phyloP scores from a whole-genome alignment of 2,888 invertebrate species.

The Saturnia japonica region DNA sequence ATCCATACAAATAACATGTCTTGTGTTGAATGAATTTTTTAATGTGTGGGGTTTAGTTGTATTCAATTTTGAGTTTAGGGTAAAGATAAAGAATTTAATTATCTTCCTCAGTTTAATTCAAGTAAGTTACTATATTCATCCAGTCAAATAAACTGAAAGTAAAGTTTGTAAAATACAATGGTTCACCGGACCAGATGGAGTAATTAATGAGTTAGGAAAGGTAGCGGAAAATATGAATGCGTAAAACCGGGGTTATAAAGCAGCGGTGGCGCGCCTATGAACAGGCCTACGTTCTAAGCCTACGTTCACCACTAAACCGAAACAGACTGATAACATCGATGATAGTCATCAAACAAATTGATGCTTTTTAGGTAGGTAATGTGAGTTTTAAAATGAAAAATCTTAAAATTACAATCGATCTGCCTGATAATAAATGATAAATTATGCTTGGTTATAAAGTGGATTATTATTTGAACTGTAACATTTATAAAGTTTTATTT shows the following conservation, averaged over 20 bases:
- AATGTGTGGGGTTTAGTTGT: too few species aligned
- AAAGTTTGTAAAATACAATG: not conserved
- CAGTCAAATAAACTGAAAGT: not conserved
- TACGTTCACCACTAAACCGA: not conserved
- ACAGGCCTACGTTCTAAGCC: not conserved
- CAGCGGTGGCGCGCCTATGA: not conserved
- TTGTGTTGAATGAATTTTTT: too few species aligned
- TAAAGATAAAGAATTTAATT: too few species aligned
- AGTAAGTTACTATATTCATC: not conserved
- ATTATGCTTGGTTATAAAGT: too few species aligned
- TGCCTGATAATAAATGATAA: too few species aligned
- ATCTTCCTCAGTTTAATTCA: not conserved
- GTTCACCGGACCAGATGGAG: not conserved
- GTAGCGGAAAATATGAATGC: not conserved
- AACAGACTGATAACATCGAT: not conserved
- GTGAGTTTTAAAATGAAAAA: not conserved
- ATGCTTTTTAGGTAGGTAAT: not conserved
- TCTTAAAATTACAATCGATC: not conserved
- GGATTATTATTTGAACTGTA: too few species aligned
- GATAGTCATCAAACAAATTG: not conserved
- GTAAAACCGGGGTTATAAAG: not conserved
- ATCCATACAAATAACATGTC: too few species aligned
- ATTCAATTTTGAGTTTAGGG: too few species aligned
- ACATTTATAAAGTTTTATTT: too few species aligned
- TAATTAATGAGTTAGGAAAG: not conserved